phyloP scores from a whole-genome alignment of 2,888 invertebrate species.

The Lasioglossum lativentre region DNA sequence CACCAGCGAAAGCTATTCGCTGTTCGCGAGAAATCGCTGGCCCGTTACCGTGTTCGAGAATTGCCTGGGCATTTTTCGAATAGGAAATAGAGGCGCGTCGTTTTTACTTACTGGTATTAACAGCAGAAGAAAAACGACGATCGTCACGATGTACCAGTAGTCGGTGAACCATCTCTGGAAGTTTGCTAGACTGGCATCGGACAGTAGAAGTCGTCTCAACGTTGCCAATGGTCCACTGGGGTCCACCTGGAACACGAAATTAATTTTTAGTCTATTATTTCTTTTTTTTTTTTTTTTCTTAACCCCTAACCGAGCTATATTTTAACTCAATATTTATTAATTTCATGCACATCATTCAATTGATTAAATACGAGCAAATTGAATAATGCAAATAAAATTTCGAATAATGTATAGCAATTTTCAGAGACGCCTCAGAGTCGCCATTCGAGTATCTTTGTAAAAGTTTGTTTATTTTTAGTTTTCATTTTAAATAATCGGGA shows the following conservation, averaged over 20 bases:
- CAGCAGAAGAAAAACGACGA: slow-evolving; percentile 89
- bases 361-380: too few species aligned
- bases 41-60: background rate
- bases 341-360: too few species aligned
- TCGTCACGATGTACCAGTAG: slow-evolving; percentile 94
- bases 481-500: background rate
- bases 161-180: slow-evolving; percentile 93
- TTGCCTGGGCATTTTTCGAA: background rate
- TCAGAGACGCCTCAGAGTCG: too few species aligned
- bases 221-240: slow-evolving; percentile 96
- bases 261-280: background rate
- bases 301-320: too few species aligned
- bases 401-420: too few species aligned
- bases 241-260: slow-evolving; percentile 86
- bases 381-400: too few species aligned
- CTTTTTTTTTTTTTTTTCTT: too few species aligned
- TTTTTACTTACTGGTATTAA: slow-evolving; percentile 90
- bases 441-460: too few species aligned
- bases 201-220: slow-evolving; percentile 91
- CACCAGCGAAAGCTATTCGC: background rate
- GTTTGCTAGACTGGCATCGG: slow-evolving; percentile 94
- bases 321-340: too few species aligned
- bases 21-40: background rate
- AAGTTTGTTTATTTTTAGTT: too few species aligned
- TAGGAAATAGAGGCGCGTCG: background rate